Conservation (phyloP, 2,797 vertebrate genomes). For the Gobio occitaniae region DNA sequence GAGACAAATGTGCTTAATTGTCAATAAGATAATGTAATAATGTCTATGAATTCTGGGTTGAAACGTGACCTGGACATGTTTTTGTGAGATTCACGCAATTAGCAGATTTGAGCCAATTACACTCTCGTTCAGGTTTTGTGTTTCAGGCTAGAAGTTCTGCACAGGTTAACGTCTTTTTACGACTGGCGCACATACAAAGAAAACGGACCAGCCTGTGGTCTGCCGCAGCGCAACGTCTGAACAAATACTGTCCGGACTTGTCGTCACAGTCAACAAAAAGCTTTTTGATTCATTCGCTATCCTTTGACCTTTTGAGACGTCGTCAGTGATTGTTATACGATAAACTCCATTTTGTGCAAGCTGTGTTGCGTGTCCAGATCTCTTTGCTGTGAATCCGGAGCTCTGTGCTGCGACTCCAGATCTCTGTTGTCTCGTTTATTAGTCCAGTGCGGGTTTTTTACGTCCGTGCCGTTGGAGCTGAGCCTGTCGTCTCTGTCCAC, state of each 20-base stretch:
- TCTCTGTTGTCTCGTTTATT: conserved; percentile 94
- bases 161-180: not conserved
- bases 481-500: conserved; percentile 88
- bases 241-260: conserved; percentile 3
- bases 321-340: conserved; percentile 74
- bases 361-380: conserved; percentile 88
- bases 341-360: conserved; percentile 84
- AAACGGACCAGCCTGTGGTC: conserved; percentile 25
- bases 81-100: not conserved
- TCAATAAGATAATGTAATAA: not conserved
- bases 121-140: not conserved
- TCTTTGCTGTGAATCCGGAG: conserved; percentile 72
- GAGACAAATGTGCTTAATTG: conserved; percentile 17
- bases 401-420: conserved; percentile 83
- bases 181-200: not conserved
- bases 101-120: not conserved
- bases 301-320: conserved; percentile 77
- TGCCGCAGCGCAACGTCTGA: not conserved
- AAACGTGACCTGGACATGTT: not conserved
- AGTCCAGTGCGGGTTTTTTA: conserved; percentile 85
- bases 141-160: not conserved
- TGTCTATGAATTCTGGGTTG: not conserved
- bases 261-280: not conserved
- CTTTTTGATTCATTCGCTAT: not conserved
- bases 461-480: conserved; percentile 69